Evolutionary conservation across 2,797 vertebrate genomes (phyloP), one percentile per base, ranked within the genome.

Genomic region (Numenius phaeopus): DNA sequence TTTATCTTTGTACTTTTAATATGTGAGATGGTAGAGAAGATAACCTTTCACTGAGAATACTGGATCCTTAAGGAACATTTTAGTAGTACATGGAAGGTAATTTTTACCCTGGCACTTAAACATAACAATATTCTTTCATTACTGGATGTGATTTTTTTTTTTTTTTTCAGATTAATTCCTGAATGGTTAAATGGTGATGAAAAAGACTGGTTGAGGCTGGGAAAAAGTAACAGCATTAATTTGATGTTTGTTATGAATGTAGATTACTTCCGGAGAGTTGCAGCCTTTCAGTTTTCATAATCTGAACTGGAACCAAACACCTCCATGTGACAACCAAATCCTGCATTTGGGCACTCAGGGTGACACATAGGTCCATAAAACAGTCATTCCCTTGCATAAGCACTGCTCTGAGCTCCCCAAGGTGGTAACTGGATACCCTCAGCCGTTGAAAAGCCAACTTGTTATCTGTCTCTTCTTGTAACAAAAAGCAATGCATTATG

Each of bases 381-480:
- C 27, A 86, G 61, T 58, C 70, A 83, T 91, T 95, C 76, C 69
- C 71, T 78, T 85, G 72, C 30, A 30, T 81, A 83, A 90, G 21
- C 39, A 73, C 49, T 54, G 70, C 79, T 84, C 44, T 62, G 78
- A 89, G 69, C 62, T 75, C 62, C 72, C 91, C 34, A 49, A 90
- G 73, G 73, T 64, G 52, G 58, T 69, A 75, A 58, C 65, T 94
- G 27, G 59, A 34, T 88, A 88, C 37, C n/a, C 44, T 93, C 59
- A 90, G 73, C 61, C 84, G 62, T n/a, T 64, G 52, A 81, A 90
- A 92, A 96, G 37, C 42, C 71, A 81, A 72, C 39, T 80, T 82
- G 21, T 91, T 85, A 87, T 62, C 84, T 73, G 15, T 67, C 67
- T 89, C n/a, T 24, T 91, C 83, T 85, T 82, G 27, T 50, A 94